Conservation (phyloP, 2,797 vertebrate genomes). For the Oryzias dopingdopingensis region DNA sequence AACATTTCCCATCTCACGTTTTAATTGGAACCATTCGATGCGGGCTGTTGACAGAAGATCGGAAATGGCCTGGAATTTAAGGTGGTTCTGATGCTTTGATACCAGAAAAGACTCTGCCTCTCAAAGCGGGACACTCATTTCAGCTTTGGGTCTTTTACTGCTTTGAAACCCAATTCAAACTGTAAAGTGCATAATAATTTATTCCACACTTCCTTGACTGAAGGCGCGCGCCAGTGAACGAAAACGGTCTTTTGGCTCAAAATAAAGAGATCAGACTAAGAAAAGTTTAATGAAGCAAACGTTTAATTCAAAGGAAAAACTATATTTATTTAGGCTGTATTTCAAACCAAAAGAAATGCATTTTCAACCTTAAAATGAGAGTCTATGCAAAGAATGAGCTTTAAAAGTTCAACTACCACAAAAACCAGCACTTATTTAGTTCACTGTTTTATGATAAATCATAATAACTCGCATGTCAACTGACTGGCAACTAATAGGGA, state of each 20-base stretch:
- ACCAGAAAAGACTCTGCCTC: conserved; percentile 8
- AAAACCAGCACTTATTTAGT: no score
- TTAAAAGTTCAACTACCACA: no score
- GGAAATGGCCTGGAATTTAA: conserved; percentile 56
- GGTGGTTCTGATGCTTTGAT: conserved; percentile 31
- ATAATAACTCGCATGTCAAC: conserved; percentile 11
- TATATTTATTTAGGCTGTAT: no score
- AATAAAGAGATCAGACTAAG: no score
- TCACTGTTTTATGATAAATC: no score
- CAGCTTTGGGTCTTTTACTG: conserved; percentile 4
- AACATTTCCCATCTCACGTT: conserved; percentile 53
- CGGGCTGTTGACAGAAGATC: conserved; percentile 64
- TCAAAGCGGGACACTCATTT: conserved; percentile 2
- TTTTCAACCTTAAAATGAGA: no score
- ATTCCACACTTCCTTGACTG: not conserved
- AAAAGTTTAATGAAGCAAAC: no score
- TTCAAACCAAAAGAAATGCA: no score
- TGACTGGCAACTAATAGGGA: conserved; percentile 16
- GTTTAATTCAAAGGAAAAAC: no score
- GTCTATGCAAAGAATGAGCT: no score
- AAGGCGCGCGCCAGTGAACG: not conserved
- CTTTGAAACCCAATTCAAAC: no score
- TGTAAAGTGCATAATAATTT: not conserved
- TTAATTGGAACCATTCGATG: conserved; percentile 72
- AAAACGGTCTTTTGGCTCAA: not conserved